These are phyloP conservation scores for Elephas maximus DNA, from an alignment of 2,113 vertebrate genomes.

Conservation along the genomic window DNA sequence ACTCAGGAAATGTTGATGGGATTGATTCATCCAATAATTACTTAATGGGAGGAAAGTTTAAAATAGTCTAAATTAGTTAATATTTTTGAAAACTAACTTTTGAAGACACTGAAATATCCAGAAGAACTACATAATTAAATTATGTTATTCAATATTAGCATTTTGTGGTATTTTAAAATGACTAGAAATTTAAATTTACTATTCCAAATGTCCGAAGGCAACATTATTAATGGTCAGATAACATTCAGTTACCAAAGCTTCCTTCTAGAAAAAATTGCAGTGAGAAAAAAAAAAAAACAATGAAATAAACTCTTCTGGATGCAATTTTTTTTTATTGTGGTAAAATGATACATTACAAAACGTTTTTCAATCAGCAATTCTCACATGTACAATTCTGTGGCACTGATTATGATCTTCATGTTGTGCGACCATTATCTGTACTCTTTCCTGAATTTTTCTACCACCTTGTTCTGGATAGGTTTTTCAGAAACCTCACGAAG, in stretches of 20 bases:
- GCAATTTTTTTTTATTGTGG: neutral
- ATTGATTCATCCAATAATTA: neutral
- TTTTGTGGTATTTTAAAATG: neutral
- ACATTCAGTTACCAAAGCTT: neutral
- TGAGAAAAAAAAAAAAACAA: neutral
- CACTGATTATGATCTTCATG: neutral
- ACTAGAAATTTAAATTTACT: neutral
- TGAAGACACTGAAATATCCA: neutral
- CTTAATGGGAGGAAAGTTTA: neutral
- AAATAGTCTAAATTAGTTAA: neutral
- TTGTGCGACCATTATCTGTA: neutral
- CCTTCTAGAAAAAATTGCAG: neutral
- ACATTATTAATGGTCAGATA: neutral
- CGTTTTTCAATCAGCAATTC: neutral
- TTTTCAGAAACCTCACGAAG: neutral
- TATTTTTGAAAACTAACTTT: neutral
- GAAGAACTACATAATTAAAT: neutral
- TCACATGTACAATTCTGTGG: neutral
- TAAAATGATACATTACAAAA: neutral
- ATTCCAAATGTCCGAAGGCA: neutral
- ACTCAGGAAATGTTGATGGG: neutral
- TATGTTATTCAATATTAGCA: neutral
- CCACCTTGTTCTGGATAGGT: neutral
- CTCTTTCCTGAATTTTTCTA: neutral
- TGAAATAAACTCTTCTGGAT: neutral